Base-by-base conservation (phyloP, 2,888 invertebrate genomes). In the Volucella inanis region DNA sequence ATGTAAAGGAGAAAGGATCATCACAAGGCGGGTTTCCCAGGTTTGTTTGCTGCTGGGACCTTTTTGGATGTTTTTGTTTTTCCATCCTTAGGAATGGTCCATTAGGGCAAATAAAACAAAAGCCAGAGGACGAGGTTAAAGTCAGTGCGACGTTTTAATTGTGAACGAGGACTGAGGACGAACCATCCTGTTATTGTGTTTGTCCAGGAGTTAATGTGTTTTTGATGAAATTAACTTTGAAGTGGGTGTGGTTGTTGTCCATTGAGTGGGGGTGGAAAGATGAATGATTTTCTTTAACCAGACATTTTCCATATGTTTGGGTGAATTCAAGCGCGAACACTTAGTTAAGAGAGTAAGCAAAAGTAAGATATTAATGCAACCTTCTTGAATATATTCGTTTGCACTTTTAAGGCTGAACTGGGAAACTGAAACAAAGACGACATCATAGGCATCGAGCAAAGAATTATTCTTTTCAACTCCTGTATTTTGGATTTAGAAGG, bases 181-280 rank as follows among this genome's bases (percentile, higher is more conserved):
- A n/a, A 54, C 18, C 18, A 52, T 50, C 15, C 41, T 9, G 18
- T 47, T 49, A 22, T 55, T 55, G 54, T 77, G 62, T 82, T 55
- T 43, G 31, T 49, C 15, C 41, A 68, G 68, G 62, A 22, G 78
- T 72, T 78, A 68, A 72, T 68, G 78, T 72, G 62, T 62, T 83
- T 79, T 65, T 70, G 67, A 83, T 78, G 67, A 78, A 83, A 72
- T 78, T 72, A 67, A 82, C 67, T 78, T 83, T 70, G 64, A 31
- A 55, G 62, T 55, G 62, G 50, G 77, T 67, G 64, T 54, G 64
- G 45, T 70, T 9, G 12, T 38, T n/a, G 15, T 41, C 15, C 8
- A 0, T 3, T 43, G 15, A 52, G 14, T 15, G 22, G 10, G 59
- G 68, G 38, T 39, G 41, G 59, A 15, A 50, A 14, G 41, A 61